These are phyloP conservation scores for Druon quercuslanigerum DNA, from an alignment of 1,140 invertebrate genomes.

Conservation along the genomic window DNA sequence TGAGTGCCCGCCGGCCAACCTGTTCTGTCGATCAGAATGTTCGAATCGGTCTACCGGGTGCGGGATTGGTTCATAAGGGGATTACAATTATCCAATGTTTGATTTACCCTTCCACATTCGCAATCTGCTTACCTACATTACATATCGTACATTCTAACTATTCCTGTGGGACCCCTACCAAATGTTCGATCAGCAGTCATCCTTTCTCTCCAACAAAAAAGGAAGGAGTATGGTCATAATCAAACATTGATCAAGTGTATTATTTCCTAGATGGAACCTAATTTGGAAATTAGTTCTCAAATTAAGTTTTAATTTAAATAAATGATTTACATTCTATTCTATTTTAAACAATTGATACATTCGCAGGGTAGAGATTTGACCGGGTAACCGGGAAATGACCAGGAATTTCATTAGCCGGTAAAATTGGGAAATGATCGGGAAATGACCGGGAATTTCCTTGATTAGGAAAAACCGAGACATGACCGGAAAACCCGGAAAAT, in stretches of 20 bases:
- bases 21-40: slow-evolving; percentile 49
- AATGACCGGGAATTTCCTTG: too few relatives aligned
- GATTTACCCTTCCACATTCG: slow-evolving; percentile 61
- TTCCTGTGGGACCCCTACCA: slow-evolving; percentile 40
- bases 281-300: too few relatives aligned
- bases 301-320: too few relatives aligned
- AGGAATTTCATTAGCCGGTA: too few relatives aligned
- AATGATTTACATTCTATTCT: too few relatives aligned
- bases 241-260: not conserved
- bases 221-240: not conserved
- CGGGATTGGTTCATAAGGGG: slow-evolving; percentile 56
- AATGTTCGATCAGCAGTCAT: slow-evolving; percentile 31
- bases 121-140: slow-evolving; percentile 53
- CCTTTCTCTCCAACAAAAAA: not conserved
- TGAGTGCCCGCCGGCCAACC: slow-evolving; percentile 44
- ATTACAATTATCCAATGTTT: slow-evolving; percentile 72
- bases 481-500: too few relatives aligned
- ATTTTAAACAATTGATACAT: too few relatives aligned
- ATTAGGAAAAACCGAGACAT: too few relatives aligned
- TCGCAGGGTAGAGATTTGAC: too few relatives aligned
- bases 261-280: not conserved
- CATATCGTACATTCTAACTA: slow-evolving; percentile 42
- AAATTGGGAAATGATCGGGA: too few relatives aligned
- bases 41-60: slow-evolving; percentile 52
- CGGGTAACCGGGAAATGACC: too few relatives aligned